A percentile compares a stretch with the other conserved stretches of the same genome.
These are phyloP conservation scores for Erithacus rubecula DNA, from an alignment of 2,797 vertebrate species.

Conservation along the genomic window DNA sequence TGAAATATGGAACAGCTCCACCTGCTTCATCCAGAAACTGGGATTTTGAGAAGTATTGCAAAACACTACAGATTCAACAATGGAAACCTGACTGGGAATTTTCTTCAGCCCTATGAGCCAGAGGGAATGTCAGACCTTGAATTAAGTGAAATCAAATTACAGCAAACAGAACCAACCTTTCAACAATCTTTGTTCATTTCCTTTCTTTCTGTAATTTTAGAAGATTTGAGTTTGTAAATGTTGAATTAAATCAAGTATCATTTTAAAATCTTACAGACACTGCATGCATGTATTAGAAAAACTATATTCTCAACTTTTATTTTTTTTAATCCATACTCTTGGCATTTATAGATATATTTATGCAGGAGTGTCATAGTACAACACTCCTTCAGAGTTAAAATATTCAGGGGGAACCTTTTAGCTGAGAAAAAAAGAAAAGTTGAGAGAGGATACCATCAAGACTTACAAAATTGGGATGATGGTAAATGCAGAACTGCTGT, in stretches of 20 bases:
- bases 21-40: neutral
- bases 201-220: neutral
- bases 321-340: neutral
- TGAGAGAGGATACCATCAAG: neutral
- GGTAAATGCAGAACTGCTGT: neutral
- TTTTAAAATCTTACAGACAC: neutral
- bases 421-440: neutral
- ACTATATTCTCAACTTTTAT: neutral
- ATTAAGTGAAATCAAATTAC: neutral
- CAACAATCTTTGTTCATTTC: neutral
- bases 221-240: neutral
- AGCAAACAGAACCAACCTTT: neutral
- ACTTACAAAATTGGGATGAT: neutral
- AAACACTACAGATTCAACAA: neutral
- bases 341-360: neutral
- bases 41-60: neutral
- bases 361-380: neutral
- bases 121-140: neutral
- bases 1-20: neutral
- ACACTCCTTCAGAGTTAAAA: neutral
- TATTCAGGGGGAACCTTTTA: neutral
- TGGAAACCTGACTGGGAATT: neutral
- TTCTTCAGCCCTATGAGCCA: neutral
- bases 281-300: neutral
- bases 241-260: neutral